A percentile compares a stretch with the other conserved stretches of the same genome.
These are phyloP conservation scores for Drosophila simulans DNA, from an alignment of 1,140 invertebrate genomes.

Conservation along the genomic window DNA sequence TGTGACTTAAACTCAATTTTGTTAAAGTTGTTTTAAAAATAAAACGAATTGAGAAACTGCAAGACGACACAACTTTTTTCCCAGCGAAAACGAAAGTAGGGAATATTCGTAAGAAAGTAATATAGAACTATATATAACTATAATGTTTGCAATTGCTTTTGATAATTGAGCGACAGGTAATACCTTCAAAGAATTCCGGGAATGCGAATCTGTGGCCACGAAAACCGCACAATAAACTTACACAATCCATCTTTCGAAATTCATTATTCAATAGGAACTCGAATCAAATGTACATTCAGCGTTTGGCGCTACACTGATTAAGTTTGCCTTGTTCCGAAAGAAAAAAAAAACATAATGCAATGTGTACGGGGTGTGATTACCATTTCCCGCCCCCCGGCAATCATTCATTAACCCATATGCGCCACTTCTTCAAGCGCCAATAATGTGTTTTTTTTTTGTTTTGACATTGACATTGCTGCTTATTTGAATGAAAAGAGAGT, in stretches of 20 bases:
- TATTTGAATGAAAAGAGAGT: constrained; percentile 25
- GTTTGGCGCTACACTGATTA: constrained; percentile 9
- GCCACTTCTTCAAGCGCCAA: constrained; percentile 24
- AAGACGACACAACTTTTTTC: not conserved
- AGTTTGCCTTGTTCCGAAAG: constrained; percentile 10
- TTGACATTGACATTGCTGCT: constrained; percentile 49
- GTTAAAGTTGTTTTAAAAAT: not conserved
- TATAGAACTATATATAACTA: not conserved
- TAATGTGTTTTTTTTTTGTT: constrained; percentile 11
- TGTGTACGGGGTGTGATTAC: constrained; percentile 25
- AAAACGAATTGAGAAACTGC: not conserved
- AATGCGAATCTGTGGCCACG: constrained; percentile 2
- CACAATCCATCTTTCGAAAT: constrained; percentile 13
- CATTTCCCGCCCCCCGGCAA: constrained; percentile 1
- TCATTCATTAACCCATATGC: constrained; percentile 51
- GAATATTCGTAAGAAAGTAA: not conserved
- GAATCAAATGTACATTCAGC: not conserved
- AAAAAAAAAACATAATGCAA: constrained; percentile 15
- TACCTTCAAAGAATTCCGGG: constrained; percentile 16
- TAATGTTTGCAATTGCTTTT: not conserved
- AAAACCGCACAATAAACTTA: constrained; percentile 25
- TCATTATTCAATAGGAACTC: constrained; percentile 5
- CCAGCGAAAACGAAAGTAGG: not conserved
- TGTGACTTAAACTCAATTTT: not conserved
- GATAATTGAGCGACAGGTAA: constrained; percentile 12